phyloP scores from a whole-genome alignment of 1,140 invertebrate genomes.

The Zelostemma sp. region DNA sequence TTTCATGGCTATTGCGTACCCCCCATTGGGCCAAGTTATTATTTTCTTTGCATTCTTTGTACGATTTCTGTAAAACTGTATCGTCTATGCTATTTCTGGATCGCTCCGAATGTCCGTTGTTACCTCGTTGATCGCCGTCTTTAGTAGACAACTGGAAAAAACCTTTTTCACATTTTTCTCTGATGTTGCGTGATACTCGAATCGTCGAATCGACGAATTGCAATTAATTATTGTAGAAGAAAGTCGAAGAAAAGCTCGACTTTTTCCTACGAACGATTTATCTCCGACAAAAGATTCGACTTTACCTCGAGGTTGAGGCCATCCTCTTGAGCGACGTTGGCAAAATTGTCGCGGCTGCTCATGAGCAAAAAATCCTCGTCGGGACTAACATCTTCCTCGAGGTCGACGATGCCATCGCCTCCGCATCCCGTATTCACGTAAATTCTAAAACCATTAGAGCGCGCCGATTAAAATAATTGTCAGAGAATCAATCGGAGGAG shows the following conservation, averaged over 20 bases:
- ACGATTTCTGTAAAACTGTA: constrained; percentile 52
- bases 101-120: constrained; percentile 72
- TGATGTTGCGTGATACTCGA: constrained; percentile 18
- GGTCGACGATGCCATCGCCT: constrained; percentile 54
- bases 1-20: constrained; percentile 73
- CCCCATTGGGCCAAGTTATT: constrained; percentile 79
- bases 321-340: constrained; percentile 50
- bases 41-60: constrained; percentile 49
- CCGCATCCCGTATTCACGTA: constrained; percentile 77
- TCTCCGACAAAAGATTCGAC: no score
- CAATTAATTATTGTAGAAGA: no score
- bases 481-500: constrained; percentile 48
- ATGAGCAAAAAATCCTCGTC: constrained; percentile 62
- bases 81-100: constrained; percentile 60
- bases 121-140: constrained; percentile 40
- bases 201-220: no score
- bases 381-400: constrained; percentile 81
- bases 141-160: constrained; percentile 47
- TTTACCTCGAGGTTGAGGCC: constrained; percentile 60
- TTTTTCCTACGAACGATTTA: no score
- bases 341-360: constrained; percentile 49
- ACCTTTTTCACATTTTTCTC: constrained; percentile 47
- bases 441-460: constrained; percentile 72
- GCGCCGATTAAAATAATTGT: no score
- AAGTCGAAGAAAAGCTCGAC: no score